Conservation (phyloP, 1,140 invertebrate species). For the Pogonognathellus flavescens region DNA sequence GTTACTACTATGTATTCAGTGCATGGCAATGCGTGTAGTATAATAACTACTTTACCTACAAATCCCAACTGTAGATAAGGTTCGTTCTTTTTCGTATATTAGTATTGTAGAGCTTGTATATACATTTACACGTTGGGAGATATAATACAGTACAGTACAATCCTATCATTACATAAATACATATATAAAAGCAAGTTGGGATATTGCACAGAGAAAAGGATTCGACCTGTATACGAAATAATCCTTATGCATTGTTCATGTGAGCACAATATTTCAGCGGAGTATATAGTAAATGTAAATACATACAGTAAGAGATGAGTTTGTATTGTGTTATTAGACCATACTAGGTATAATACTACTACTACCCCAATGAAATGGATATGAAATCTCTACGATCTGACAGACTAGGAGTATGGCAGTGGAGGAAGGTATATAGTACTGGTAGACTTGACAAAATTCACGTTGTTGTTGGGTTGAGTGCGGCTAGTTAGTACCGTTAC, state of each 20-base stretch:
- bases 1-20: constrained; percentile 6
- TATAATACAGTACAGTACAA: too few relatives aligned
- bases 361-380: neutral
- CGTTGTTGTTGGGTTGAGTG: constrained; percentile 1
- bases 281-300: neutral
- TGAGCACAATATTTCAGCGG: neutral
- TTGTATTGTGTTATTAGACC: neutral
- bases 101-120: too few relatives aligned
- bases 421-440: too few relatives aligned
- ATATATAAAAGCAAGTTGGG: neutral
- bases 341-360: neutral
- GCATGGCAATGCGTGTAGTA: neutral
- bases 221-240: neutral
- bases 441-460: neutral
- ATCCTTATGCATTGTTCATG: neutral
- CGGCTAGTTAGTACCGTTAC: constrained; percentile 25
- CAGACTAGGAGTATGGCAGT: neutral
- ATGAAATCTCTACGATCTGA: neutral
- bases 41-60: neutral
- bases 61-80: neutral
- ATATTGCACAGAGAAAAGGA: neutral
- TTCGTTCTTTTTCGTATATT: neutral
- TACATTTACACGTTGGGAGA: too few relatives aligned
- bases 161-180: constrained; percentile 47
- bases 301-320: neutral